Base-by-base conservation (phyloP, 2,113 vertebrate genomes). In the Corynorhinus townsendii region DNA sequence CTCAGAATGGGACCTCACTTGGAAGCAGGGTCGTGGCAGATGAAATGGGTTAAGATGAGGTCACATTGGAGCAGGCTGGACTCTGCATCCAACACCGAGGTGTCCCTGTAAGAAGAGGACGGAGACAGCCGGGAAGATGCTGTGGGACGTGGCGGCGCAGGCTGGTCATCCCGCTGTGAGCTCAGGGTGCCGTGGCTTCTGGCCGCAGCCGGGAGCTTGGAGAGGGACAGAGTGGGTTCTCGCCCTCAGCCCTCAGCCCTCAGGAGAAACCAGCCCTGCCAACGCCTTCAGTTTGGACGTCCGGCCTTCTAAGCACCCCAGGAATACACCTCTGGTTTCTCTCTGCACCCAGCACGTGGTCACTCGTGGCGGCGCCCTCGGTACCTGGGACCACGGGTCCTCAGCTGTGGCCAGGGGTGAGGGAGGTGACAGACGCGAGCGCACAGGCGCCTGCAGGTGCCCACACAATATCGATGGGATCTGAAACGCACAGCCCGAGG, bases 181-280 rank as follows among this genome's bases (percentile, higher is more conserved):
- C 38, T 24, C 5, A 19, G 11, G 5, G 5, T 0, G 1, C 73
- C 7, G 14, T 7, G 4, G n/a, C 5, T n/a, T 0, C 14, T 7
- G 56, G 71, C 19, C 33, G 9, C 62, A 11, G 3, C 38, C 17
- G 1, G 45, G 3, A 6, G n/a, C 52, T 11, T 3, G 2, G 54
- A 12, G 54, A 52, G 71, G 83, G 38, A 40, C 1, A 0, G 75
- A 28, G 7, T 0, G 0, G 47, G 52, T 54, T 19, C 52, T 19
- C 52, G 6, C 17, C 52, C 52, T 54, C 52, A 19, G 52, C 52
- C 47, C 47, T 4, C 47, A 14, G 47, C 14, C 17, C 52, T 54
- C 52, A 54, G 52, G 52, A 19, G 52, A 54, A 54, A 19, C 17
- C 52, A 19, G 52, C 17, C 52, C 52, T 54, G 52, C 52, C 5